phyloP scores from a whole-genome alignment of 2,113 vertebrate genomes.

The Kryptolebias marmoratus region DNA sequence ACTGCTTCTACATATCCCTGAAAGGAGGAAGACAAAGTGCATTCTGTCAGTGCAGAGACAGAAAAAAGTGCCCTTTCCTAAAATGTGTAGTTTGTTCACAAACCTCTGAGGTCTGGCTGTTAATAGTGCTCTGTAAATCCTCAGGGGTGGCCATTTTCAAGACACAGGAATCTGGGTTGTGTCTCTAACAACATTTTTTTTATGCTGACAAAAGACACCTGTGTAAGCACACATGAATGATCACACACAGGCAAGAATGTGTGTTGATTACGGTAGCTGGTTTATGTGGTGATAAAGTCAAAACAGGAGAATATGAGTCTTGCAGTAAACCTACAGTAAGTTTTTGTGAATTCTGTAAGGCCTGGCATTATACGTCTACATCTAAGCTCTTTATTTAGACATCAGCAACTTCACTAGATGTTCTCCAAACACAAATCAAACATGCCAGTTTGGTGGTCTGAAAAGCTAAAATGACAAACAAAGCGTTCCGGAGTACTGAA shows the following conservation, averaged over 20 bases:
- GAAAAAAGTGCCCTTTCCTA: slow-evolving; percentile 41
- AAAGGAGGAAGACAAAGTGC: slow-evolving; percentile 46
- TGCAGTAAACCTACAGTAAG: neutral
- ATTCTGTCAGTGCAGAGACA: slow-evolving; percentile 28
- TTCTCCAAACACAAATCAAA: slow-evolving; percentile 15
- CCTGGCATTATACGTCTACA: slow-evolving; percentile 17
- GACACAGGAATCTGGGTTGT: slow-evolving; percentile 56
- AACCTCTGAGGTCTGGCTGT: slow-evolving; percentile 45
- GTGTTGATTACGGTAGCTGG: slow-evolving; percentile 17
- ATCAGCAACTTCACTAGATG: slow-evolving; percentile 21
- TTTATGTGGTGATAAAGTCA: slow-evolving; percentile 5
- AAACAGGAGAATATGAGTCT: slow-evolving; percentile 12
- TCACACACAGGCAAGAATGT: slow-evolving; percentile 4
- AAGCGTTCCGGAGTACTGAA: slow-evolving; percentile 7
- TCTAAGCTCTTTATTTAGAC: slow-evolving; percentile 5
- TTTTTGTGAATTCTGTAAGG: slow-evolving; percentile 21
- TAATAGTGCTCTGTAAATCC: slow-evolving; percentile 56
- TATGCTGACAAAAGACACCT: slow-evolving; percentile 44
- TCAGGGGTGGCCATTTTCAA: slow-evolving; percentile 46
- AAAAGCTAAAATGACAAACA: slow-evolving; percentile 22
- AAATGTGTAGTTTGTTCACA: slow-evolving; percentile 49
- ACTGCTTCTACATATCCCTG: slow-evolving; percentile 5
- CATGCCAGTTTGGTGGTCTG: slow-evolving; percentile 23
- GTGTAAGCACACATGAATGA: slow-evolving; percentile 45
- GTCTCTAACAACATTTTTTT: slow-evolving; percentile 37